Conservation (phyloP, 2,113 vertebrate genomes). For the Microcebus tavaratra region DNA sequence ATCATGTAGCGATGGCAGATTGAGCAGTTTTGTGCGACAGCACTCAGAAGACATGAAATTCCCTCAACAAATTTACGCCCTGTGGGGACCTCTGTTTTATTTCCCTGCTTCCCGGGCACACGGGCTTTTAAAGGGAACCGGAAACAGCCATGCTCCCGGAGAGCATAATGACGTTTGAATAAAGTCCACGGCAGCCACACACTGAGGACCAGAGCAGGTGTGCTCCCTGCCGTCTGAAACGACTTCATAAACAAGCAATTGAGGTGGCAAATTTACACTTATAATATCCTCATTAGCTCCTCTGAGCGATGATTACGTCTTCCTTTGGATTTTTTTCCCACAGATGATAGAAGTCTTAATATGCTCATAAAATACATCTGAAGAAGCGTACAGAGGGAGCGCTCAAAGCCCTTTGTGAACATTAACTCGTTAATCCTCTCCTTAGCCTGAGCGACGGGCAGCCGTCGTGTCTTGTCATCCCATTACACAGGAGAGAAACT, state of each 20-base stretch:
- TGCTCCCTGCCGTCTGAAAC: not conserved
- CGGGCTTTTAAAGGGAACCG: not conserved
- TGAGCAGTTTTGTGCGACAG: not conserved
- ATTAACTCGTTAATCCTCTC: slow-evolving; percentile 44
- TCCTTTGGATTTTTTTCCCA: slow-evolving; percentile 62
- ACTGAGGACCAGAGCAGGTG: not conserved
- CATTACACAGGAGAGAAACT: slow-evolving; percentile 48
- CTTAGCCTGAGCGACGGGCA: not conserved
- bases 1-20: not conserved
- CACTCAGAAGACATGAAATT: not conserved
- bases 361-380: slow-evolving; percentile 66
- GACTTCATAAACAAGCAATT: slow-evolving; percentile 46
- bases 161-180: fast-evolving
- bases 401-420: slow-evolving; percentile 59
- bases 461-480: not conserved
- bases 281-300: slow-evolving; percentile 67
- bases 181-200: not conserved
- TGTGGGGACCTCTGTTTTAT: not conserved
- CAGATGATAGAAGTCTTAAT: slow-evolving; percentile 70
- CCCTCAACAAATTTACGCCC: not conserved
- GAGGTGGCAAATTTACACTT: slow-evolving; percentile 14
- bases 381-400: slow-evolving; percentile 54
- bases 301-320: slow-evolving; percentile 56
- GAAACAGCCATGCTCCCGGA: not conserved
- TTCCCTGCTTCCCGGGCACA: too few species aligned